These are phyloP conservation scores for Dione vanillae DNA, from an alignment of 2,888 invertebrate species.

Conservation along the genomic window DNA sequence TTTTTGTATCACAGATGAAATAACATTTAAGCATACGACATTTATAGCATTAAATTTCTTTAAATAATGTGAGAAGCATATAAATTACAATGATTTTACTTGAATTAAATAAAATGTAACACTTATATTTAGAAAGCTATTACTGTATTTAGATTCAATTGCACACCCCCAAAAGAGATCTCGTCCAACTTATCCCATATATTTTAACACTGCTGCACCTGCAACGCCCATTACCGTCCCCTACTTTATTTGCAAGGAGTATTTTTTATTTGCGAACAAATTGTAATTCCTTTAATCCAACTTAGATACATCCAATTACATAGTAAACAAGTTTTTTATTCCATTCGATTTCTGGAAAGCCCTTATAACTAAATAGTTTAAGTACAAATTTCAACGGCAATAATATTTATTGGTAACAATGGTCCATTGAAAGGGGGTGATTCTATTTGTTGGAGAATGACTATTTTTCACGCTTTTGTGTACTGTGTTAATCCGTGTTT, in stretches of 20 bases:
- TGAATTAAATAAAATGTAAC: not conserved
- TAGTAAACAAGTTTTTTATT: slow-evolving; percentile 61
- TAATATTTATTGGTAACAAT: slow-evolving; percentile 40
- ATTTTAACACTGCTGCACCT: slow-evolving; percentile 70
- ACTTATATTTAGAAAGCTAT: slow-evolving; percentile 17
- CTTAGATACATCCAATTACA: slow-evolving; percentile 81
- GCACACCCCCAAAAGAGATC: slow-evolving; percentile 45
- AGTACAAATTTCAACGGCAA: slow-evolving; percentile 49
- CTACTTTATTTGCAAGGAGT: slow-evolving; percentile 54
- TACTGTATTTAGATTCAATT: slow-evolving; percentile 37
- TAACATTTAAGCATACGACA: not conserved
- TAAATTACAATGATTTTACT: not conserved
- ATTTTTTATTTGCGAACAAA: slow-evolving; percentile 80
- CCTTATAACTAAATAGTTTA: slow-evolving; percentile 37
- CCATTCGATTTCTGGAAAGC: slow-evolving; percentile 34
- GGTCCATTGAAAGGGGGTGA: slow-evolving; percentile 62
- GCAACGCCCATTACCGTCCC: slow-evolving; percentile 68
- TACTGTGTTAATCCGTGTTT: slow-evolving; percentile 78
- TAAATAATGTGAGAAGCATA: not conserved
- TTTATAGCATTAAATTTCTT: not conserved
- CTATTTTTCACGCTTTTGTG: slow-evolving; percentile 79
- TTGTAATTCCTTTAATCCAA: slow-evolving; percentile 82
- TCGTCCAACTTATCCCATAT: slow-evolving; percentile 61
- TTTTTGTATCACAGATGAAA: too few species aligned
- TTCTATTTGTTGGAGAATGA: slow-evolving; percentile 66